phyloP scores from a whole-genome alignment of 2,797 vertebrate species.

The Enteromius anoplus region DNA sequence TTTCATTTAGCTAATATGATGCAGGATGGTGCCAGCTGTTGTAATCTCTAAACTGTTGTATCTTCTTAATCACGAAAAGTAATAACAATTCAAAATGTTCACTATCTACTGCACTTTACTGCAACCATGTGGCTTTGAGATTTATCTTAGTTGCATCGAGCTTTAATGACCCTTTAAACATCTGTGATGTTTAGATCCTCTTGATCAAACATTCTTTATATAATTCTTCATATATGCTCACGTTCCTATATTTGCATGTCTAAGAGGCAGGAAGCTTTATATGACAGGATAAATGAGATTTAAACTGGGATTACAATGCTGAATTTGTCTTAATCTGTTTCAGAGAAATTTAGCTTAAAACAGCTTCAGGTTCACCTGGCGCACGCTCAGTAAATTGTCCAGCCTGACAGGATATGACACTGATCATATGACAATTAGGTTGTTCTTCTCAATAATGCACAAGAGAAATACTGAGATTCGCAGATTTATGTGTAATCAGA shows the following conservation, averaged over 20 bases:
- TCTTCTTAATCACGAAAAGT: neutral
- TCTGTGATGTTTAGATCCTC: neutral
- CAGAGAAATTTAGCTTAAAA: slow-evolving; percentile 1
- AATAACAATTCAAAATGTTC: neutral
- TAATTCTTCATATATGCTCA: neutral
- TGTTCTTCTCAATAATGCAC: neutral
- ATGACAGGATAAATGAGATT: neutral
- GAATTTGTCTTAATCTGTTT: slow-evolving; percentile 22
- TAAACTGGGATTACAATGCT: slow-evolving; percentile 10
- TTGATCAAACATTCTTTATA: neutral
- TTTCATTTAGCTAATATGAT: neutral
- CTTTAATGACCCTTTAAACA: neutral
- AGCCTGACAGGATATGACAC: neutral
- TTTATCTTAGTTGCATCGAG: neutral
- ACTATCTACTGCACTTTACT: neutral
- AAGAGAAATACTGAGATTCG: neutral
- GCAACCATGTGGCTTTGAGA: neutral
- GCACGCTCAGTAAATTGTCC: neutral
- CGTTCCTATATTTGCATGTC: neutral
- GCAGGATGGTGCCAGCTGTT: neutral
- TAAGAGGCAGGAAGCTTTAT: slow-evolving; percentile 10
- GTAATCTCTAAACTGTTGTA: neutral
- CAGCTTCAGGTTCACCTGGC: neutral
- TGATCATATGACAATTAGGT: neutral
- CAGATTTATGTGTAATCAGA: neutral